Base-by-base conservation (phyloP, 2,888 invertebrate species). In the Cantharis rustica region DNA sequence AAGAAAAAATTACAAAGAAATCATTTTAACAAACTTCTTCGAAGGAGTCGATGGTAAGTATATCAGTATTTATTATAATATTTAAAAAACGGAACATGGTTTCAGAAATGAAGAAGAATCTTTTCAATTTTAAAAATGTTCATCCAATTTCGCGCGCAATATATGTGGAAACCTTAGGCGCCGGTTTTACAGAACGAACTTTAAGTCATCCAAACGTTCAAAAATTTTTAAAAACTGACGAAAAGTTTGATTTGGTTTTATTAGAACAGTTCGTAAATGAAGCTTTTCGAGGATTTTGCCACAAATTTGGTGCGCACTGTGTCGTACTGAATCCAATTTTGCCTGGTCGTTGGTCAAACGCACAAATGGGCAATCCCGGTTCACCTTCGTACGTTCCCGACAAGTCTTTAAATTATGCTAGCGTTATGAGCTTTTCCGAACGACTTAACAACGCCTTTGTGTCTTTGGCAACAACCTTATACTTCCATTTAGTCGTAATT, bases 311-410 rank as follows among this genome's bases (percentile, higher is more conserved):
- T 13, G 86, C 87, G 5, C 88, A 87, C 1, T 77, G 87, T 13
- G 84, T 89, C 16, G 61, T 86, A 0, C 83, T 88, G 9, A 89
- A 89, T 82, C 88, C 90, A 0, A 78, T 90, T 61, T 89, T 89
- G 15, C 86, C 88, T 62, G 87, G 86, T 74, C 85, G 86, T 68
- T 89, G 88, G 84, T 88, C 89, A 81, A 89, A 89, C 72, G 87
- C 88, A 69, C 86, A 88, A 77, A 88, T 90, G 84, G 91, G 90
- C 0, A 85, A 89, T 71, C 88, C 90, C 0, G 85, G 86, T 1
- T 89, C 90, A 0, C 88, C 89, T 82, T 88, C 91, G 0, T 90
- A 89, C 82, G 88, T 90, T 64, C 90, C 91, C 0, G 89, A 90
- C 71, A 85, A 88, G 10, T 88, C 88, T 75, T 79, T 88, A 69